phyloP scores from a whole-genome alignment of 2,797 vertebrate species.

The Sebastes itinus region DNA sequence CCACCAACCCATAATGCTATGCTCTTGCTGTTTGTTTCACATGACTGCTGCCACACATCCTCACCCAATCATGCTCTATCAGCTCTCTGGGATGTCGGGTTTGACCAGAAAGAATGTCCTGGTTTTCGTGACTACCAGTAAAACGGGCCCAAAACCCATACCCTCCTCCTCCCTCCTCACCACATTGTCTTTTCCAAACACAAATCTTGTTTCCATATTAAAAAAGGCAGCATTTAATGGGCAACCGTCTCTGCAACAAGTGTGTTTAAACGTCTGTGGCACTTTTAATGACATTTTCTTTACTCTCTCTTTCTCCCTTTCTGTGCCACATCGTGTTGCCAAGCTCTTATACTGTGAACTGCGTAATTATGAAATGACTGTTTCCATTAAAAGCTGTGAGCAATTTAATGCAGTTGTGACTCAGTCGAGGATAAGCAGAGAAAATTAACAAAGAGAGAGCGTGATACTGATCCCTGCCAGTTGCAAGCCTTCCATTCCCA shows the following conservation, averaged over 20 bases:
- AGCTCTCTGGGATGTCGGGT: constrained; percentile 69
- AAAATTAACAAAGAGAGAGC: constrained; percentile 61
- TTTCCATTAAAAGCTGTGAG: constrained; percentile 80
- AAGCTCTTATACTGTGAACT: constrained; percentile 72
- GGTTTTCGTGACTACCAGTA: constrained; percentile 72
- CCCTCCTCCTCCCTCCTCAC: constrained; percentile 11
- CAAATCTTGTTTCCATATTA: constrained; percentile 82
- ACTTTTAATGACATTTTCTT: constrained; percentile 77
- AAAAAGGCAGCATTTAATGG: constrained; percentile 75
- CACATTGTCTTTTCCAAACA: constrained; percentile 68
- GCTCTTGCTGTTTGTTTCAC: constrained; percentile 52
- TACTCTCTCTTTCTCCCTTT: constrained; percentile 58
- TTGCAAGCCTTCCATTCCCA: constrained; percentile 52
- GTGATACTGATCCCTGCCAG: constrained; percentile 56
- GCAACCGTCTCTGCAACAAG: constrained; percentile 75
- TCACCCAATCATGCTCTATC: constrained; percentile 65
- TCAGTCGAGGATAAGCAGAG: constrained; percentile 54
- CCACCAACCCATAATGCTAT: constrained; percentile 18
- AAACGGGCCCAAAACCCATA: constrained; percentile 64
- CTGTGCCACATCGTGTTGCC: constrained; percentile 52
- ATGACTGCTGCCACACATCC: constrained; percentile 59
- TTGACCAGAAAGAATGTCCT: constrained; percentile 76
- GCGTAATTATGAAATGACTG: constrained; percentile 79
- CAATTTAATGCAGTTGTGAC: constrained; percentile 74
- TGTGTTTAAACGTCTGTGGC: constrained; percentile 79